Evolutionary conservation across 1,140 invertebrate genomes (phyloP), one percentile per base, ranked within the genome.

Genomic region (Stratiolaelaps scimitus): DNA sequence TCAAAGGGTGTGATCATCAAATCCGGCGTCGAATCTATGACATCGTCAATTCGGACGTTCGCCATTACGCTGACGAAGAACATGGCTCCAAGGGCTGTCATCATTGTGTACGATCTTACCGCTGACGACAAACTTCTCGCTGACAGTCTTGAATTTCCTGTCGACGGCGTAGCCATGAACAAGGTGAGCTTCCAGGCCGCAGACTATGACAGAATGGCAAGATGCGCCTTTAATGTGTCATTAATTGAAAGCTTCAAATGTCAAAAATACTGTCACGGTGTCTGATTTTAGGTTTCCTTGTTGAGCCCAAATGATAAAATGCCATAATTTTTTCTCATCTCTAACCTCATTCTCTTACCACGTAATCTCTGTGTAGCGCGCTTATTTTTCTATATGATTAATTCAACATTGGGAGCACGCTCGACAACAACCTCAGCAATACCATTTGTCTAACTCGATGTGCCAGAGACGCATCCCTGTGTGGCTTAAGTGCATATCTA

Each of bases 1-100:
- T 26, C 53, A 23, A 60, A 60, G 53, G 53, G 53, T 15, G 53
- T 60, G 6, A 60, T 60, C 53, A 60, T 60, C 53, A 60, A 26
- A 26, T 60, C 53, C 4, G 34, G 53, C 15, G 53, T 60, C 1
- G 53, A 60, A 34, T 17, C 53, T 10, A 60, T 60, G 53, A 60
- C 53, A 60, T 20, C 53, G 15, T 60, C 53, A 26, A 60, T 60
- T 10, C 53, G 53, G 10, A 60, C 53, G 34, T 60, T 60, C 53
- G 53, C 53, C 15, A 34, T 60, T 15, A 60, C 53, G 26, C 34
- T 60, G 23, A 60, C 53, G 4, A 60, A 60, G 53, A 15, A 60
- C 15, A 60, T 60, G 53, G 53, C 53, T 60, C 53, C 53, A 26
- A 60, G 34, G 53, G 53, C 53, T 60, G 26, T 60, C 26, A 60